Conservation (phyloP, 2,888 invertebrate genomes). For the Seira musarum region DNA sequence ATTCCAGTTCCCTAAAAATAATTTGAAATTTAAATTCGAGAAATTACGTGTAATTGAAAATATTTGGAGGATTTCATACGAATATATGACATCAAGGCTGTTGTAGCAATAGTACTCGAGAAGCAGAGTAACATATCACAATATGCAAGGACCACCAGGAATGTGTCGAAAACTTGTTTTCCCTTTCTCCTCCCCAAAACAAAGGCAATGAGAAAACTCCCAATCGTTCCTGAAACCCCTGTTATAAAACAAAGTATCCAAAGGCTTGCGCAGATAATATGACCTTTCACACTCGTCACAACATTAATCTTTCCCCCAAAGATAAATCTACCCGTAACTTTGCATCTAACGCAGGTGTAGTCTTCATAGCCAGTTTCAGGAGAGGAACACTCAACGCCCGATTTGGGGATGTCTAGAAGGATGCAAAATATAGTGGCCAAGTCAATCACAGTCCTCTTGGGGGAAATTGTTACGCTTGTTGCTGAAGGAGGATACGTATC, state of each 20-base stretch:
- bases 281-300: too few relatives aligned
- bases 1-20: slow-evolving; percentile 46
- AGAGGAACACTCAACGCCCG: neutral
- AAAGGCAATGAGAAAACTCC: slow-evolving; percentile 33
- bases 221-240: slow-evolving; percentile 39
- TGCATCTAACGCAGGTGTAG: slow-evolving; percentile 30
- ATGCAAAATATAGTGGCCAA: neutral
- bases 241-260: slow-evolving; percentile 32
- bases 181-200: slow-evolving; percentile 28
- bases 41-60: neutral
- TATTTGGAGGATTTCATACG: neutral
- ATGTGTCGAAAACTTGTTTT: slow-evolving; percentile 33
- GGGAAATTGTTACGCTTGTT: too few relatives aligned
- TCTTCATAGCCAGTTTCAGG: neutral
- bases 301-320: slow-evolving; percentile 38
- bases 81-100: slow-evolving; percentile 24
- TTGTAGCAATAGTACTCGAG: slow-evolving; percentile 27
- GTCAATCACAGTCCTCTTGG: too few relatives aligned
- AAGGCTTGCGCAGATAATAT: slow-evolving; percentile 12
- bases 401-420: neutral
- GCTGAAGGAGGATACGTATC: too few relatives aligned
- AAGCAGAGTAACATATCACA: slow-evolving; percentile 34
- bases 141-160: slow-evolving; percentile 33
- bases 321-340: slow-evolving; percentile 30
- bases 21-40: too few relatives aligned